phyloP scores from a whole-genome alignment of 2,113 vertebrate species.

The Apeltes quadracus region DNA sequence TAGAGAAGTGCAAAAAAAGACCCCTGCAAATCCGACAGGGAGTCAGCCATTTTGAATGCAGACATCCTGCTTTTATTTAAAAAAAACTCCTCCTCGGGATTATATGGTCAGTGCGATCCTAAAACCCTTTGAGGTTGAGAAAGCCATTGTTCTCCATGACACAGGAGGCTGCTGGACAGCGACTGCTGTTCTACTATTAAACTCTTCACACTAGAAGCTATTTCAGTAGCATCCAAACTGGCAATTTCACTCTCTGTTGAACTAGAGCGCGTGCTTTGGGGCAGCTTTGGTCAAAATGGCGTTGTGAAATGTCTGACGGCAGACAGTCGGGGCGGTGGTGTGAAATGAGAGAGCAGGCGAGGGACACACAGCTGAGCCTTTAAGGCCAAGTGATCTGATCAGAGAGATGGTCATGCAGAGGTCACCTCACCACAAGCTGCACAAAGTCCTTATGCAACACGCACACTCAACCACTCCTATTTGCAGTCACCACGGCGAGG shows the following conservation, averaged over 20 bases:
- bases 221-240: not conserved
- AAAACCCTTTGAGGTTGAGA: not conserved
- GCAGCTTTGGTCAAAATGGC: not conserved
- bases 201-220: not conserved
- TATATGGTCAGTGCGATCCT: not conserved
- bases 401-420: conserved; percentile 6
- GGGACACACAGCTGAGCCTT: conserved; percentile 15
- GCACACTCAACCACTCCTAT: conserved; percentile 37
- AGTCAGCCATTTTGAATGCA: not conserved
- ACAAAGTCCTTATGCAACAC: conserved; percentile 44
- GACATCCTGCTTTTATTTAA: no score
- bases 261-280: conserved; percentile 9
- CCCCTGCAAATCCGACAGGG: not conserved
- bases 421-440: conserved; percentile 37
- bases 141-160: not conserved
- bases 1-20: no score
- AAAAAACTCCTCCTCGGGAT: no score
- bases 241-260: not conserved
- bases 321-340: conserved; percentile 15
- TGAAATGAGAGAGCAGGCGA: conserved; percentile 42
- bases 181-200: not conserved
- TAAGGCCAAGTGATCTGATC: conserved; percentile 35
- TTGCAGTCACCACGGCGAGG: conserved; percentile 39
- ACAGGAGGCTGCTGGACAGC: not conserved
- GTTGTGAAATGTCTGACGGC: conserved; percentile 36